These are phyloP conservation scores for Nerophis ophidion DNA, from an alignment of 2,113 vertebrate genomes.

Conservation along the genomic window DNA sequence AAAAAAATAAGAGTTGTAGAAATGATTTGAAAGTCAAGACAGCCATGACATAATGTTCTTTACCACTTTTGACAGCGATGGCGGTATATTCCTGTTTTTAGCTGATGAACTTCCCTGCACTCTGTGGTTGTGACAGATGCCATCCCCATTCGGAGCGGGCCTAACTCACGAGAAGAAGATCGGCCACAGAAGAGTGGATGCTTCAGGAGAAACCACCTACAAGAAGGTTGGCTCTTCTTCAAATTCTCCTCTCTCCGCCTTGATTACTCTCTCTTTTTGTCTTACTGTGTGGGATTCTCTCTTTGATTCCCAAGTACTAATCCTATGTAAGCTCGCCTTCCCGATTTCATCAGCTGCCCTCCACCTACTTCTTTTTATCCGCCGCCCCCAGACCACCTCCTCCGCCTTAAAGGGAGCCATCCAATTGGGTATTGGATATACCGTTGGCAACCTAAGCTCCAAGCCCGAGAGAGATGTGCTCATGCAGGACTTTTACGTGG, in stretches of 20 bases:
- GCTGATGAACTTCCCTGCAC: too few species aligned
- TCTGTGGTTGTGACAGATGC: constrained; percentile 65
- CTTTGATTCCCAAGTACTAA: neutral
- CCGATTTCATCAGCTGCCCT: constrained; percentile 7
- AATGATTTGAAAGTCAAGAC: too few species aligned
- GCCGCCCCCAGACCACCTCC: constrained; percentile 82
- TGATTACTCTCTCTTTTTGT: neutral
- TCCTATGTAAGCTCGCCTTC: constrained; percentile 1
- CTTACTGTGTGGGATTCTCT: neutral
- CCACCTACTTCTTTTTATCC: constrained; percentile 27
- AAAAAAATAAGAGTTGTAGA: too few species aligned
- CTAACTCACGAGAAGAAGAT: constrained; percentile 84
- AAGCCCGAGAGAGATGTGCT: constrained; percentile 97
- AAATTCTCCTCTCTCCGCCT: neutral
- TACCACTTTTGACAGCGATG: too few species aligned
- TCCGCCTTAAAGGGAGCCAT: constrained; percentile 95
- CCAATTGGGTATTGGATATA: constrained; percentile 96
- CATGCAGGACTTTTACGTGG: constrained; percentile 98
- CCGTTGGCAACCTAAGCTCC: constrained; percentile 95
- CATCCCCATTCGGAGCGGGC: constrained; percentile 68
- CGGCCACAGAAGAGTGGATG: constrained; percentile 91
- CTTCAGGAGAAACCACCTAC: constrained; percentile 95
- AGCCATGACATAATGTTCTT: too few species aligned
- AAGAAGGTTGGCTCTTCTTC: constrained; percentile 80
- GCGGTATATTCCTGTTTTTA: too few species aligned